These are phyloP conservation scores for Pelecanus crispus DNA, from an alignment of 2,113 vertebrate species.

Conservation along the genomic window DNA sequence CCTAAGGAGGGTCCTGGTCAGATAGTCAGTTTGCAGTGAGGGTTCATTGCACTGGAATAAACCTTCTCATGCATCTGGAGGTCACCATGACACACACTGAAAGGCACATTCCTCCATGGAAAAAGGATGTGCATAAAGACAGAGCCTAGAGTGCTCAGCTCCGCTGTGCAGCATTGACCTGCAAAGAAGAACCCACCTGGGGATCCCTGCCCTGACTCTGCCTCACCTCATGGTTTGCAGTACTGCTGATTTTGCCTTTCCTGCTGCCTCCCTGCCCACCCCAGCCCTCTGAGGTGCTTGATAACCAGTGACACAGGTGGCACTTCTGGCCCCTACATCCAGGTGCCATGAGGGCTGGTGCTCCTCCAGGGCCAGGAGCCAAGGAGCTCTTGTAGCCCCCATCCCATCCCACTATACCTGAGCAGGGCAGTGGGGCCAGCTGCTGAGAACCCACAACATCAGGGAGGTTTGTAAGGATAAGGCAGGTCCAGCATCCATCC, in stretches of 20 bases:
- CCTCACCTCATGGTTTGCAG: background rate
- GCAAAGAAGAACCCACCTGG: too few species aligned
- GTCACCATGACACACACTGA: background rate
- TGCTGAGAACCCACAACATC: background rate
- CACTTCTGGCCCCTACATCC: background rate
- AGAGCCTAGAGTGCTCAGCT: background rate
- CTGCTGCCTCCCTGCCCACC: background rate
- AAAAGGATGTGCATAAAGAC: background rate
- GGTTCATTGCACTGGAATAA: background rate
- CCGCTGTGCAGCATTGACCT: background rate
- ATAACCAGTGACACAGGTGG: fast-evolving
- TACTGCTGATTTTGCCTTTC: background rate
- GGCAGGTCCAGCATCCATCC: background rate
- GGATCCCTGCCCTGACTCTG: background rate
- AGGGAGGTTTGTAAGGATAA: background rate
- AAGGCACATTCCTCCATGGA: background rate
- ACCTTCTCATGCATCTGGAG: background rate
- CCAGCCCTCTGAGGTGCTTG: background rate
- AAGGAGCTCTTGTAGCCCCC: background rate
- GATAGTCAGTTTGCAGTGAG: fast-evolving
- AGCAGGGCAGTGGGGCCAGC: background rate
- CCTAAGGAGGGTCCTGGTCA: background rate
- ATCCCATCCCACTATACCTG: background rate
- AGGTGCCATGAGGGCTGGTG: background rate
- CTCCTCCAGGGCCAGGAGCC: background rate